Percentiles rank a stretch among this genome's conserved stretches.
phyloP scores from a whole-genome alignment of 2,113 vertebrate genomes.

The Harpagus bidentatus region DNA sequence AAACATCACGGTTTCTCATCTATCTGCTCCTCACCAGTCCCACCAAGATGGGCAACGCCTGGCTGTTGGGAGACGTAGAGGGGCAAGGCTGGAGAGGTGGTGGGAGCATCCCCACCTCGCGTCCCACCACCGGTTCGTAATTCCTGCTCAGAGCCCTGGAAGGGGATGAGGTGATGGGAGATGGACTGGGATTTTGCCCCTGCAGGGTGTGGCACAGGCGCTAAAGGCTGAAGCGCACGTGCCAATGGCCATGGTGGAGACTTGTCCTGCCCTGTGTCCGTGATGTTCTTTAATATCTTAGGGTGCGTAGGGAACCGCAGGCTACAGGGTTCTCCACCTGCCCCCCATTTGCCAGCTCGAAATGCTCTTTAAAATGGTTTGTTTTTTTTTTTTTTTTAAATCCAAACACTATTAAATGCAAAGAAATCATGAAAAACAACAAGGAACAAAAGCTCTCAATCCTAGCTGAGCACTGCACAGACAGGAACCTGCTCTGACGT shows the following conservation, averaged over 20 bases:
- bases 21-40: background rate
- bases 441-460: constrained; percentile 73
- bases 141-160: background rate
- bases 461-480: constrained; percentile 69
- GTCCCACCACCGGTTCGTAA: background rate
- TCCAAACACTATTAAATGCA: constrained; percentile 74
- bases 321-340: background rate
- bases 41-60: background rate
- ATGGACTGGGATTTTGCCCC: background rate
- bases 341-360: background rate
- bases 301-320: background rate
- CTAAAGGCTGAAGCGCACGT: background rate
- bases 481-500: constrained; percentile 69
- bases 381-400: background rate
- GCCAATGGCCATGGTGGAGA: background rate
- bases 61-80: background rate
- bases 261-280: background rate
- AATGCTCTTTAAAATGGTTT: constrained; percentile 29
- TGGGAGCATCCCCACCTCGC: background rate
- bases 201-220: background rate
- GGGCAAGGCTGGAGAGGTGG: background rate
- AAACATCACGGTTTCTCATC: background rate
- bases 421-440: constrained; percentile 70
- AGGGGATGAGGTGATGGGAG: background rate
- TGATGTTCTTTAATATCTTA: background rate